Evolutionary conservation across 1,140 invertebrate genomes (phyloP).

Genomic region (Drosophila ogumai): DNA sequence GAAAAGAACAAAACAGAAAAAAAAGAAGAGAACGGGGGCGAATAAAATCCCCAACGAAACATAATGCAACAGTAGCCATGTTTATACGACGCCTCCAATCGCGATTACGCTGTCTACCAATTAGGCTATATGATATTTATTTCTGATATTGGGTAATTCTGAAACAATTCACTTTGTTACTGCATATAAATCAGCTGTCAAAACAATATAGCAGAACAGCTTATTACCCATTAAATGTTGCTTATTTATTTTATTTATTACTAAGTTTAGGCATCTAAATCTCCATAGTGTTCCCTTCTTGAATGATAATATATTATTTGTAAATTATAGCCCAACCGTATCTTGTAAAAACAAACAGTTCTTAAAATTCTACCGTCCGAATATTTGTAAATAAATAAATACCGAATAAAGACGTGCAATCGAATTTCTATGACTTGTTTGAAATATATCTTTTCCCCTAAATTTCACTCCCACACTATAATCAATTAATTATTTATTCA

Average conservation of each 20-base stretch:
- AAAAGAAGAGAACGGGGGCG: slow-evolving; percentile 9
- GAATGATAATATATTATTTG: neutral
- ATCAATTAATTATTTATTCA: slow-evolving; percentile 1
- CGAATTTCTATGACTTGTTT: neutral
- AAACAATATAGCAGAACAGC: neutral
- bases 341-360: neutral
- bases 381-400: slow-evolving; percentile 4
- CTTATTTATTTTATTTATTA: slow-evolving; percentile 4
- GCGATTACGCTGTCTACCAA: neutral
- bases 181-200: neutral
- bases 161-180: neutral
- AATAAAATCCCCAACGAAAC: neutral
- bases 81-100: slow-evolving; percentile 9
- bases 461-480: neutral
- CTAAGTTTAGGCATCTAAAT: neutral
- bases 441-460: neutral
- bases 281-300: neutral
- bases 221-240: neutral
- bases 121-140: neutral
- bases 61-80: slow-evolving; percentile 13
- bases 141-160: neutral
- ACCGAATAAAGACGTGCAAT: neutral
- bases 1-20: slow-evolving; percentile 42
- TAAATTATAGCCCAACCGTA: neutral
- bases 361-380: neutral